Evolutionary conservation across 2,113 vertebrate genomes (phyloP).

Genomic region (Zootoca vivipara): DNA sequence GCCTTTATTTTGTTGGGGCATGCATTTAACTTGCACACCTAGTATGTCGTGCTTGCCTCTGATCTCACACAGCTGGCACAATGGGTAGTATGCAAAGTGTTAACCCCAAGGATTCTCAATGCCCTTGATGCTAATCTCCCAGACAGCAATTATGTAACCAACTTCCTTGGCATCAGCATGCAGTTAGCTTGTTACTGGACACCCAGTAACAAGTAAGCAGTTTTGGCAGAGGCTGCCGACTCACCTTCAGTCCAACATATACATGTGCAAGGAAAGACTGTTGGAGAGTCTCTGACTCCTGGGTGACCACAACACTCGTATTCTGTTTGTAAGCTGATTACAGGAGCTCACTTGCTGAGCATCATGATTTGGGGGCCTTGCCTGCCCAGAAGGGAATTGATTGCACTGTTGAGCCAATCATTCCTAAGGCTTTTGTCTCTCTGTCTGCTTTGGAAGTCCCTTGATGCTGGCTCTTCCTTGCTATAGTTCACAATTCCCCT

Average conservation of each 20-base stretch:
- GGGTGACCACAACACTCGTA: background rate
- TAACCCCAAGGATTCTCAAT: background rate
- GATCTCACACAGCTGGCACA: background rate
- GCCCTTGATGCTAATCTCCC: background rate
- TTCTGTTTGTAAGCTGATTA: background rate
- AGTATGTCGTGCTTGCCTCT: background rate
- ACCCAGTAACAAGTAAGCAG: background rate
- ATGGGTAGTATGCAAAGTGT: background rate
- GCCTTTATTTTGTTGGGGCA: background rate
- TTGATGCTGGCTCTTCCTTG: background rate
- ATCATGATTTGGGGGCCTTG: background rate
- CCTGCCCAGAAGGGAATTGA: background rate
- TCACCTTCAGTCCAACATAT: background rate
- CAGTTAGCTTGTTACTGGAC: background rate
- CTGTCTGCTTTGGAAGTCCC: background rate
- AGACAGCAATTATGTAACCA: background rate
- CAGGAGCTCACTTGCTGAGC: background rate
- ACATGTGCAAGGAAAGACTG: background rate
- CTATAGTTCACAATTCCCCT: background rate
- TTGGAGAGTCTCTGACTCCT: background rate
- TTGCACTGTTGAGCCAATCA: background rate
- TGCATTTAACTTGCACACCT: background rate
- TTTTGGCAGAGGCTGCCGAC: background rate
- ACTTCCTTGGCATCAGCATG: background rate
- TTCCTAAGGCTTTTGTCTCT: background rate